phyloP scores from a whole-genome alignment of 2,888 invertebrate genomes.

The Cataglyphis rosenhaueri region DNA sequence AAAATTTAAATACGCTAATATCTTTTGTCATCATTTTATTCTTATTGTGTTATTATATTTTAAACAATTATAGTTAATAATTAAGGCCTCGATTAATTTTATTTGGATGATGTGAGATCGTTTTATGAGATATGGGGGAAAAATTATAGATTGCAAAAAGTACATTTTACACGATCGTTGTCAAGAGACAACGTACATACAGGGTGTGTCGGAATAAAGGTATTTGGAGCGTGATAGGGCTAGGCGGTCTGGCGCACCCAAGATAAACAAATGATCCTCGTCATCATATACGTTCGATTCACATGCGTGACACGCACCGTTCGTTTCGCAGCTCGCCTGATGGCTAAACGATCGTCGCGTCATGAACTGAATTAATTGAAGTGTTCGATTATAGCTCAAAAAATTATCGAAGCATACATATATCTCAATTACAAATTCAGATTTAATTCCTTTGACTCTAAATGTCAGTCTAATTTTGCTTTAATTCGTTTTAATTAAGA shows the following conservation, averaged over 20 bases:
- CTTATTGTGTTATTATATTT: background rate
- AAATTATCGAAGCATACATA: background rate
- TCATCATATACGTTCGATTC: slow-evolving; percentile 34
- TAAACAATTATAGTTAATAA: background rate
- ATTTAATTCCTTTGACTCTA: background rate
- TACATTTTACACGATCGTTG: slow-evolving; percentile 48
- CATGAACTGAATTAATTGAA: background rate
- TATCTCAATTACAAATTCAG: background rate
- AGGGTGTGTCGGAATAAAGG: slow-evolving; percentile 73
- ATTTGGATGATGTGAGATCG: background rate
- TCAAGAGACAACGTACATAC: slow-evolving; percentile 41
- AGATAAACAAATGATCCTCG: slow-evolving; percentile 57
- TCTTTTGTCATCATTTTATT: background rate
- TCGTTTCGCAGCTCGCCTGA: background rate
- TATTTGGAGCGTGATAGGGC: slow-evolving; percentile 77
- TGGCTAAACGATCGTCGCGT: background rate
- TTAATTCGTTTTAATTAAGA: background rate
- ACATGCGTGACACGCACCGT: background rate
- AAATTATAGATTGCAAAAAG: background rate
- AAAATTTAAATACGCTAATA: background rate
- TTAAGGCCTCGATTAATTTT: background rate
- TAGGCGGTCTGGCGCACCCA: slow-evolving; percentile 74
- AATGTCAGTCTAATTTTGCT: background rate
- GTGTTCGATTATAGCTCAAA: background rate
- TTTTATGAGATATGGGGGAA: background rate